Evolutionary conservation across 2,113 vertebrate species (phyloP), one percentile per base, ranked within the genome.

Genomic region (Leptobrachium leishanense): DNA sequence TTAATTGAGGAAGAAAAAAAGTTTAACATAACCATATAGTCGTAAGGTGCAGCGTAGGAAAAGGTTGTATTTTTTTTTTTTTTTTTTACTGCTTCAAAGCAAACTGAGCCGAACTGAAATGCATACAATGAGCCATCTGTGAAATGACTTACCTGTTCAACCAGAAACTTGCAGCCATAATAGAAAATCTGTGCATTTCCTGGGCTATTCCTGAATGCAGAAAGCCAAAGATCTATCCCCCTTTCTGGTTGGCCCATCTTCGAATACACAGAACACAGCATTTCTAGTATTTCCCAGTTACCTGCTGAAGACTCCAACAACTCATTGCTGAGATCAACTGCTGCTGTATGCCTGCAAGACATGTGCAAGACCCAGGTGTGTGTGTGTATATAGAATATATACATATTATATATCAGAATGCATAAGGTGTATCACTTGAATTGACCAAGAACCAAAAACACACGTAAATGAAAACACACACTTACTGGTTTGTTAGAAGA

Each of bases 161-260:
- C 91, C 84, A 99, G 92, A 88, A 95, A 96, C 87, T 90, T 94
- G 92, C 94, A 95, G 79, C 89, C 90, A 64, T 87, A 88, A 87
- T 96, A 96, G 89, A 99, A 96, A 81, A 98, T 79, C 78, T 94
- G 88, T 0, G 95, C 94, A 59, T 95, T 93, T 82, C 94, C 87
- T 79, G 92, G 93, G 83, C 91, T 91, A 84, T 84, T 93, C 8
- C 91, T 91, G 86, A 96, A 93, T 3, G 95, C 93, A 63, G 87
- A 86, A 20, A 93, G 88, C 96, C 97, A 99, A 74, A 93, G 87
- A 11, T 84, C 84, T 5, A 87, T 88, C 1, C 95, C 95, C 76
- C 50, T 83, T 2, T 95, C 93, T 0, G 42, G 13, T 39, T 93
- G 82, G 9, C 91, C 90, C 69, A 82, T 88, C 62, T 83, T 84